These are phyloP conservation scores for Eustalomyia histrio DNA, from an alignment of 2,888 invertebrate genomes.

Conservation along the genomic window DNA sequence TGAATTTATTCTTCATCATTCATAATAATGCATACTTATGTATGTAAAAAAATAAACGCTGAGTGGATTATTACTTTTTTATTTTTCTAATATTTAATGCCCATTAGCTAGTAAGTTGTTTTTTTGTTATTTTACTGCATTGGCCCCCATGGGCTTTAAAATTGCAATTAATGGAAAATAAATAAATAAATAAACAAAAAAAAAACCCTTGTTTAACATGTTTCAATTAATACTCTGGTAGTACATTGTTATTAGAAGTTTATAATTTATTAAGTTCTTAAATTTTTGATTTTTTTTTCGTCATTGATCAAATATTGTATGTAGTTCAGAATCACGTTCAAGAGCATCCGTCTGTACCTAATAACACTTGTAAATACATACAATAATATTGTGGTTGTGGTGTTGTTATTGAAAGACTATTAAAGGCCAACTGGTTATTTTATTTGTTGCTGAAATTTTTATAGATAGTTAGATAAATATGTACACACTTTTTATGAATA, in stretches of 20 bases:
- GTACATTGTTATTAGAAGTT: not conserved
- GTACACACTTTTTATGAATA: not conserved
- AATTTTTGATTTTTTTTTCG: not conserved
- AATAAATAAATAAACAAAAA: too few species aligned
- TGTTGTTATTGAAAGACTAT: conserved; percentile 24
- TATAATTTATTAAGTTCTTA: conserved; percentile 15
- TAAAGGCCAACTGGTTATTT: conserved; percentile 55
- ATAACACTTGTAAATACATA: not conserved
- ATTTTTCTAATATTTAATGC: too few species aligned
- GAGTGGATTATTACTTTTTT: too few species aligned
- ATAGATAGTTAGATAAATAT: conserved; percentile 10
- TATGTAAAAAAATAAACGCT: too few species aligned
- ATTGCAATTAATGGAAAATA: too few species aligned
- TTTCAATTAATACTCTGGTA: conserved; percentile 2
- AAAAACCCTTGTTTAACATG: conserved; percentile 38
- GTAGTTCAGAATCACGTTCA: conserved; percentile 51
- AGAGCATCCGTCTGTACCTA: conserved; percentile 12
- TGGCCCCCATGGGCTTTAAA: too few species aligned
- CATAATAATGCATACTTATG: too few species aligned
- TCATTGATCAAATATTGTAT: conserved; percentile 9
- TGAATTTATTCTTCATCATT: too few species aligned
- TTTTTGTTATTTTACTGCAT: too few species aligned
- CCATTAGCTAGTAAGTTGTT: too few species aligned
- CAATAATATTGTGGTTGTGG: not conserved
- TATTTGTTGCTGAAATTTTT: conserved; percentile 19